Conservation (phyloP, 1,140 invertebrate genomes). For the Macrostomum lignano region DNA sequence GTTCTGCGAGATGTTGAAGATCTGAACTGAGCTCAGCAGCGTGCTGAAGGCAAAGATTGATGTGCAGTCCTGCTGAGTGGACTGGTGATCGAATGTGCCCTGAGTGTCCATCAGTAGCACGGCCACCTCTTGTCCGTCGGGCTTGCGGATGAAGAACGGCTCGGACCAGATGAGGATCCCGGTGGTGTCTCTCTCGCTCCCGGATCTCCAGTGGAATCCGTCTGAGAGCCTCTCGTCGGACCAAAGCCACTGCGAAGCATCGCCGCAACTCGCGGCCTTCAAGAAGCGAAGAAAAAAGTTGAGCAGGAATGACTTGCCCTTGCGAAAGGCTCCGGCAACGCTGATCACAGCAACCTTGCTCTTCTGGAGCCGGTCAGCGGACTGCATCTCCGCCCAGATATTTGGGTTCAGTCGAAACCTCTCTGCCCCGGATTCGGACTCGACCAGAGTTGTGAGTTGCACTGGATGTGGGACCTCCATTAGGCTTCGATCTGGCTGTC, state of each 20-base stretch:
- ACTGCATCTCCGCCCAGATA: conserved; percentile 47
- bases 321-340: conserved; percentile 74
- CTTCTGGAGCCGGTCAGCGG: conserved; percentile 28
- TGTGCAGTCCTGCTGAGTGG: conserved; percentile 73
- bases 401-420: conserved; percentile 67
- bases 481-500: too few relatives aligned
- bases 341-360: conserved; percentile 52
- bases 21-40: conserved; percentile 78
- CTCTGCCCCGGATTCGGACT: too few relatives aligned
- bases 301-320: conserved; percentile 70
- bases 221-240: conserved; percentile 25
- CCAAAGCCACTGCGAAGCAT: conserved; percentile 32
- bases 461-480: too few relatives aligned
- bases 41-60: conserved; percentile 80
- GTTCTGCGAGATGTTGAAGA: conserved; percentile 75
- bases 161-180: conserved; percentile 83
- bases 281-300: conserved; percentile 69
- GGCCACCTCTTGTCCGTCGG: conserved; percentile 35
- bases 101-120: conserved; percentile 80
- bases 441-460: too few relatives aligned
- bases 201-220: conserved; percentile 64
- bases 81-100: conserved; percentile 81
- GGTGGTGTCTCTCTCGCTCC: conserved; percentile 68
- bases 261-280: conserved; percentile 17
- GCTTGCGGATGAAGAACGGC: conserved; percentile 46